Base-by-base conservation (phyloP, 2,797 vertebrate species). In the Gambusia yucatana region DNA sequence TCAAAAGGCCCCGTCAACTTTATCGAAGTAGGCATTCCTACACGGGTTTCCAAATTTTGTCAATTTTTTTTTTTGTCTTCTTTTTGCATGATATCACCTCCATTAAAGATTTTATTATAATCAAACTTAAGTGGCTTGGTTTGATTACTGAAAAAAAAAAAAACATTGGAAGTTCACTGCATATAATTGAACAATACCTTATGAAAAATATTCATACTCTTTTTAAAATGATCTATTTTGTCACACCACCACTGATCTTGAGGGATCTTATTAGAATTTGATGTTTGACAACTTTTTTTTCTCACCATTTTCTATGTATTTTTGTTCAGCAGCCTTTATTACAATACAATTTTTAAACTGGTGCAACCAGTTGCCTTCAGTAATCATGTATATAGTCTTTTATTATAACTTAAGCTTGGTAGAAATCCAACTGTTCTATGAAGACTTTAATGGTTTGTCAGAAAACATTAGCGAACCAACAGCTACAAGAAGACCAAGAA, bases 81-180 rank as follows among this genome's bases (percentile, higher is more conserved):
- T 88, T 89, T 87, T 93, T 95, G 94, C 94, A 94, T 94, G 92
- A 90, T 91, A 86, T 90, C 93, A 93, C 93, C 93, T 95, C 91
- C 92, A 96, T 95, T 96, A 96, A 96, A 96, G 79, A 89, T 94
- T 95, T 96, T 95, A 94, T 92, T 91, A 92, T 89, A 94, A 91
- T 86, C 30, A 75, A 55, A 11, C 46, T 79, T 22, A 0, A 41
- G 47, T 82, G 72, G 72, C n/a, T 1, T 41, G 47, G 28, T 81
- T 75, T 44, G 20, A 61, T 43, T 80, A 47, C 77, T 78, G 0
- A 72, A 25, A 79, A 28, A 41, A 79, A 28, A 41, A 2, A 28
- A 6, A 52, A 28, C 22, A 10, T 10, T 28, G 3, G 48, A 41
- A 17, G 3, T 17, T 20, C 6, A 63, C 20, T 55, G 25, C 33